Evolutionary conservation across 2,888 invertebrate genomes (phyloP).

Genomic region (Drosophila pseudotalamancana): DNA sequence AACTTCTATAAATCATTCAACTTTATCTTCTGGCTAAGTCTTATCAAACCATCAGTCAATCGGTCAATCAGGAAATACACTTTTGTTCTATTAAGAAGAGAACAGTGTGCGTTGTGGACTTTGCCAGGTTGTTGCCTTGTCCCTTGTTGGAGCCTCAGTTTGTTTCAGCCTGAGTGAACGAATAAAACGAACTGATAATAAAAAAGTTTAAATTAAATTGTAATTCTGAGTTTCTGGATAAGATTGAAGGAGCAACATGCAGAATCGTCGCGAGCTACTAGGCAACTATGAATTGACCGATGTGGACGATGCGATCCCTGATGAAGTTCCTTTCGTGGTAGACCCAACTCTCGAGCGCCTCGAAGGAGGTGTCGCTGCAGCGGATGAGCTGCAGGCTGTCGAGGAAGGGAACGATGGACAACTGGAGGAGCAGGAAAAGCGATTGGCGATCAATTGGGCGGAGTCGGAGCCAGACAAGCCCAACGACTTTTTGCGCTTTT

Average conservation of each 20-base stretch:
- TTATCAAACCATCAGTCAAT: background rate
- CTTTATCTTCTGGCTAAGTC: too few relatives aligned
- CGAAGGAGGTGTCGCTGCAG: background rate
- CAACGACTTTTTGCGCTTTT: conserved; percentile 37
- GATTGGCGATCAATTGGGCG: background rate
- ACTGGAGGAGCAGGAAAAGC: background rate
- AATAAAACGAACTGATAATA: background rate
- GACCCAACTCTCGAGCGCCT: too few relatives aligned
- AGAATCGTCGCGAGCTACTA: background rate
- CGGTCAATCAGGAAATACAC: background rate
- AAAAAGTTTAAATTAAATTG: background rate
- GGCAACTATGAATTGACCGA: too few relatives aligned
- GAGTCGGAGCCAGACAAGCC: conserved; percentile 9
- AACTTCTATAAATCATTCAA: too few relatives aligned
- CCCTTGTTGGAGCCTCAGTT: background rate
- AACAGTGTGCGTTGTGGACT: background rate
- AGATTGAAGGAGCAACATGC: background rate
- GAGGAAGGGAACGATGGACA: background rate
- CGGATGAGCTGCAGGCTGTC: background rate
- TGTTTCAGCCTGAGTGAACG: background rate
- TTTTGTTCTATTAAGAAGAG: background rate
- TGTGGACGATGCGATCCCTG: too few relatives aligned
- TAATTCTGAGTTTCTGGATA: background rate
- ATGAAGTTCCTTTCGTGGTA: too few relatives aligned
- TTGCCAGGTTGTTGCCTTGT: background rate